Conservation (phyloP, 92 coral and sea anemone species). For the Heliopora coerulea region DNA sequence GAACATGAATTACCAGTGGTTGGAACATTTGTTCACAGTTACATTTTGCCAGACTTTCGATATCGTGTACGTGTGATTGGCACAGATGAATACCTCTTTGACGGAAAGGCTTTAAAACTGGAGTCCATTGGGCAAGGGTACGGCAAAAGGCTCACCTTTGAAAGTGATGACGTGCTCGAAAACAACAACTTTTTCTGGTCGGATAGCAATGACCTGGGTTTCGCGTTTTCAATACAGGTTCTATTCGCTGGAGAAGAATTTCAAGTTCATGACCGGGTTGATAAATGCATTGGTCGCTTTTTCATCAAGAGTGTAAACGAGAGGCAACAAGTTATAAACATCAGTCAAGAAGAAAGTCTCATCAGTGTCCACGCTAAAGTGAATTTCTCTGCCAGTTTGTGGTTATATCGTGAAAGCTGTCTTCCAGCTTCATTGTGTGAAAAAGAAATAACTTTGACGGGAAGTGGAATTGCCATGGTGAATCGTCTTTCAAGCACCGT, state of each 20-base stretch:
- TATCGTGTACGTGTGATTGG: constrained; percentile 72
- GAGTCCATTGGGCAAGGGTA: constrained; percentile 82
- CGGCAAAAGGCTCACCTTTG: constrained; percentile 87
- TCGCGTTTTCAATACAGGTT: constrained; percentile 72
- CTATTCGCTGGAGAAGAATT: constrained; percentile 61
- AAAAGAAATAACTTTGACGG: constrained; percentile 7
- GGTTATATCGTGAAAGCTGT: background rate
- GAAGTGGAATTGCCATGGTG: constrained; percentile 10
- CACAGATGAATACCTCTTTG: constrained; percentile 69
- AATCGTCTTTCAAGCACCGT: constrained; percentile 23
- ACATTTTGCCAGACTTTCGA: constrained; percentile 75
- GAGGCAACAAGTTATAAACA: constrained; percentile 54
- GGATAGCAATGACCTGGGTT: constrained; percentile 92
- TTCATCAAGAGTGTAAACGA: constrained; percentile 42
- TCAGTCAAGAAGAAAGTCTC: constrained; percentile 4
- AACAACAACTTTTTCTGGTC: constrained; percentile 95
- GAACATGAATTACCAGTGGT: constrained; percentile 84
- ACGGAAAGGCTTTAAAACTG: constrained; percentile 67
- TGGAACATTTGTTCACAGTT: constrained; percentile 79
- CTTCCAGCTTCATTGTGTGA: background rate
- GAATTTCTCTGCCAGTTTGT: constrained; percentile 13
- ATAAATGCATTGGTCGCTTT: constrained; percentile 49
- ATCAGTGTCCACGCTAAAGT: constrained; percentile 23
- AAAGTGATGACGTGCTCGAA: constrained; percentile 70
- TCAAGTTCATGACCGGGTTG: constrained; percentile 57